Evolutionary conservation across 2,888 invertebrate species (phyloP), one percentile per base, ranked within the genome.

Genomic region (Calameuta pallipes): DNA sequence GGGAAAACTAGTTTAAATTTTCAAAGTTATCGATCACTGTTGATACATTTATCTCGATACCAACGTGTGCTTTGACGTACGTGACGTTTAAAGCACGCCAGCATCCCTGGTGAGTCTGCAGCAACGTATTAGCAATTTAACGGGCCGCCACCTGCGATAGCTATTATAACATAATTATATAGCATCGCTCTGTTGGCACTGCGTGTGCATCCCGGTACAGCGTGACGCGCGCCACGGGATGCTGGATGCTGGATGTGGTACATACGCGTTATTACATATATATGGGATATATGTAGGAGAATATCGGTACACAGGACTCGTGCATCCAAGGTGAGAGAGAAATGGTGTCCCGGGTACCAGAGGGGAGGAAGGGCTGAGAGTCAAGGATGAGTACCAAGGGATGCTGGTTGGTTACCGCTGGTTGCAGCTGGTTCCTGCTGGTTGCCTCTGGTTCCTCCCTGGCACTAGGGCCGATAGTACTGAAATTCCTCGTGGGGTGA

Each of bases 91-190:
- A 41, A 41, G 41, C 41, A 41, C 23, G 56, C 9, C 23, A 56
- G 56, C 56, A 56, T 9, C 15, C 41, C 41, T 41, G 4, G 41
- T 2, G 56, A 56, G 56, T 81, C 82, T 80, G 81, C 76, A 78
- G 83, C 84, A 83, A 83, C 82, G 85, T 85, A 88, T 89, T 87
- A 85, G 86, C 87, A 87, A 88, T 89, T 89, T 89, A 89, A 88
- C 87, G 87, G 85, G 82, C 83, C 86, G 82, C 83, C 88, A 88
- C 87, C 87, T 88, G 88, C 86, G 84, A 86, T 86, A 84, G 85
- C 84, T 87, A 87, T 88, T 86, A 88, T 87, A 86, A 87, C 85
- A 87, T 85, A 87, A 88, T 88, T 87, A 88, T 86, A 87, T 85
- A 84, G 83, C 80, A 76, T 36, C 69, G 74, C 74, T 15, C 71